Evolutionary conservation across 2,113 vertebrate genomes (phyloP).

Genomic region (Pituophis catenifer): DNA sequence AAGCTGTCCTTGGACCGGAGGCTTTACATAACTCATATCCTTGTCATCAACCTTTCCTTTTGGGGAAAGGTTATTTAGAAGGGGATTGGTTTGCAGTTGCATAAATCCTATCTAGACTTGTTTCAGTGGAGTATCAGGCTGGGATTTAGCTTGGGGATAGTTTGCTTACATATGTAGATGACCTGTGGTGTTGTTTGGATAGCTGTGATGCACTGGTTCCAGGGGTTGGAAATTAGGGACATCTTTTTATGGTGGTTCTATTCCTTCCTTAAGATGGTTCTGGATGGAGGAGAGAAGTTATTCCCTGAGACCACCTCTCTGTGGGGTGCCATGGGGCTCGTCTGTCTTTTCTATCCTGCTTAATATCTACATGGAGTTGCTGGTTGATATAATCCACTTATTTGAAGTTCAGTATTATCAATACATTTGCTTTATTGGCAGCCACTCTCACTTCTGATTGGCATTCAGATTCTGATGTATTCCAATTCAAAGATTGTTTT

Average conservation of each 20-base stretch:
- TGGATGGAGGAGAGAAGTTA: not conserved
- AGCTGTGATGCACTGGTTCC: not conserved
- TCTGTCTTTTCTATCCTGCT: not conserved
- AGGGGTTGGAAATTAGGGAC: not conserved
- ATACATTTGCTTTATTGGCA: not conserved
- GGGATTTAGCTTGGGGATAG: not conserved
- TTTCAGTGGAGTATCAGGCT: not conserved
- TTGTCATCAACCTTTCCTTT: no score
- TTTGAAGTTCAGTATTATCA: not conserved
- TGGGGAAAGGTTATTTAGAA: no score
- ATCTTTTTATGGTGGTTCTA: not conserved
- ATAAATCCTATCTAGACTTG: not conserved
- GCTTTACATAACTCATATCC: no score
- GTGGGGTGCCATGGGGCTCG: not conserved
- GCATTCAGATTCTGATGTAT: not conserved
- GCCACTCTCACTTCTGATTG: not conserved
- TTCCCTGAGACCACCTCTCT: not conserved
- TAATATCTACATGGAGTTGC: not conserved
- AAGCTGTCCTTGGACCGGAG: no score
- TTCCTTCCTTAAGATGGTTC: no score
- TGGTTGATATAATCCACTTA: not conserved
- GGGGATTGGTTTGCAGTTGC: no score
- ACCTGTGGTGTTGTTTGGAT: not conserved
- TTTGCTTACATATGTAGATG: not conserved
- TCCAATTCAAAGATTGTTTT: not conserved